phyloP scores from a whole-genome alignment of 1,140 invertebrate genomes.

The Ridgeia piscesae region DNA sequence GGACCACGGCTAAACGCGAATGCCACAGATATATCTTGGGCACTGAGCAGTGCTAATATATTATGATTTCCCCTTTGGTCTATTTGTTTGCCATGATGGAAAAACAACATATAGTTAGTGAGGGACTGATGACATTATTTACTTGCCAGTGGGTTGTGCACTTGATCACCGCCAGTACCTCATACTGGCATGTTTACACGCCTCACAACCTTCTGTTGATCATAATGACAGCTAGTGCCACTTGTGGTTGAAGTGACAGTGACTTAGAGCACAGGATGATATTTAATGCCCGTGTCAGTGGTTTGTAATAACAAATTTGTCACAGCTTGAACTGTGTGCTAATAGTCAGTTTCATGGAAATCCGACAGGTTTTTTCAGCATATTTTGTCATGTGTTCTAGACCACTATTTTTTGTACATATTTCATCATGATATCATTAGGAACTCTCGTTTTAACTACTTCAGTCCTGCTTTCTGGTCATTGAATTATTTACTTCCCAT shows the following conservation, averaged over 20 bases:
- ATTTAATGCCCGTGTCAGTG: not conserved
- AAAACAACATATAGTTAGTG: not conserved
- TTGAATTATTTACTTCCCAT: conserved; percentile 1
- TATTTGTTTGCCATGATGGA: not conserved
- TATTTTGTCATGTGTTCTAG: not conserved
- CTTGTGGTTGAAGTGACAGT: not conserved
- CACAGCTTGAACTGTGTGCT: not conserved
- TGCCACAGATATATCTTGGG: not conserved
- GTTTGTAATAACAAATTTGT: not conserved
- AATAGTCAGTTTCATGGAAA: not conserved
- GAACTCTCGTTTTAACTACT: not conserved
- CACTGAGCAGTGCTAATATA: not conserved
- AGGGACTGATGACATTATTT: not conserved
- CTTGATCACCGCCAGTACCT: not conserved
- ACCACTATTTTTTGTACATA: not conserved
- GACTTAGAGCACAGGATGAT: not conserved
- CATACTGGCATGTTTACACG: not conserved
- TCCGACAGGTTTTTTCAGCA: not conserved
- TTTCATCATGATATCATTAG: not conserved
- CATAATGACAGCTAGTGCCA: not conserved
- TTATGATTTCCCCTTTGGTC: not conserved
- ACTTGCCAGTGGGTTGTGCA: not conserved
- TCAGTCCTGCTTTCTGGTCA: not conserved
- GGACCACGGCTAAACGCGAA: not conserved
- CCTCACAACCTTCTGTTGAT: not conserved